Evolutionary conservation across 2,888 invertebrate genomes (phyloP).

Genomic region (Sarcophaga variegata): DNA sequence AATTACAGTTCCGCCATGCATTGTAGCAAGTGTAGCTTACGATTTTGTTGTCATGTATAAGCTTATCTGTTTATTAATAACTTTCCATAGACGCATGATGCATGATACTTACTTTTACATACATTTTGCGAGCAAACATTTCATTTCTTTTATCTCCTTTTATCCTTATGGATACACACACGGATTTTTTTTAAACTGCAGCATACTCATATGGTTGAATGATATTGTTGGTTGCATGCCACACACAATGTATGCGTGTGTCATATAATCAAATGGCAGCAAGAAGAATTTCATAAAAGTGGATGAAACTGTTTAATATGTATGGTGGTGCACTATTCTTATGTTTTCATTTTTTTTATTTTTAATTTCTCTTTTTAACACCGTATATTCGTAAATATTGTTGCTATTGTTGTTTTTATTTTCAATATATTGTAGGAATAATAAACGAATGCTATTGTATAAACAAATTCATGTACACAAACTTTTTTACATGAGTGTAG

Average conservation of each 20-base stretch:
- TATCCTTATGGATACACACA: background rate
- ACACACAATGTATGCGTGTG: conserved; percentile 2
- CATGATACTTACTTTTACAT: background rate
- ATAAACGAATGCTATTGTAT: conserved; percentile 32
- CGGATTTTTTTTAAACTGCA: too few species aligned
- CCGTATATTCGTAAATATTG: background rate
- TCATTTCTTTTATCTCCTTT: conserved; percentile 55
- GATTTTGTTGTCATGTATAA: background rate
- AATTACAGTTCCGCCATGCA: too few species aligned
- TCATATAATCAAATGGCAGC: conserved; percentile 16
- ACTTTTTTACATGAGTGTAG: background rate
- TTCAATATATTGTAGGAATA: conserved; percentile 42
- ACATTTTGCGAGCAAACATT: conserved; percentile 53
- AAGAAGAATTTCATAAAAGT: background rate
- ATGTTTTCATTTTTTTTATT: background rate
- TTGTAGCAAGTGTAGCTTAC: background rate
- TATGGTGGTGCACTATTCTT: background rate
- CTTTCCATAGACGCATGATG: background rate
- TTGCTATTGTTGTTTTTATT: conserved; percentile 26
- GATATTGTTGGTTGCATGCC: background rate
- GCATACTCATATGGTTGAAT: background rate
- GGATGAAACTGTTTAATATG: conserved; percentile 29
- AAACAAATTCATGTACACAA: conserved; percentile 14
- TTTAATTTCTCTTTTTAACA: background rate
- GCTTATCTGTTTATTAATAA: background rate